A percentile compares a stretch with the other conserved stretches of the same genome.
phyloP scores from a whole-genome alignment of 2,797 vertebrate genomes.

The Parauchenoglanis punctatus region DNA sequence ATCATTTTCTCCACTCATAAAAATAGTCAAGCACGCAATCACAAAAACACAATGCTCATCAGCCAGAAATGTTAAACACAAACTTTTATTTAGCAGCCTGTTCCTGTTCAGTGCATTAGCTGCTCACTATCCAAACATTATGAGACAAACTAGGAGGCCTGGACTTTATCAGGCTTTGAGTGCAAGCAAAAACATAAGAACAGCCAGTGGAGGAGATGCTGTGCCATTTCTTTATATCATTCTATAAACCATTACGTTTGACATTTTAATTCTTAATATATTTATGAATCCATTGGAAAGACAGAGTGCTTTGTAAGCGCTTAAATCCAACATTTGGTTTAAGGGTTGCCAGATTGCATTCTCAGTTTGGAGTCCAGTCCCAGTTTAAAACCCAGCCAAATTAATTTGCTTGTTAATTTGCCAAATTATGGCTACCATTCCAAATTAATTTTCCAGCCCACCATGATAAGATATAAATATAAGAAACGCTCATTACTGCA shows the following conservation, averaged over 20 bases:
- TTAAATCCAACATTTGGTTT: constrained; percentile 14
- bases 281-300: constrained; percentile 12
- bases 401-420: constrained; percentile 8
- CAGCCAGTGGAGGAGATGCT: not conserved
- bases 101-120: constrained; percentile 38
- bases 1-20: not conserved
- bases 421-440: not conserved
- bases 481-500: too few relatives aligned
- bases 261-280: constrained; percentile 22
- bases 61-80: constrained; percentile 14
- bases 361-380: not conserved
- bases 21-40: not conserved
- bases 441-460: constrained; percentile 3
- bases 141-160: constrained; percentile 30
- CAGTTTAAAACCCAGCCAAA: not conserved
- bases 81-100: constrained; percentile 21
- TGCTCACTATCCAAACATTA: constrained; percentile 38
- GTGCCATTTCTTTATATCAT: not conserved
- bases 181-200: constrained; percentile 6
- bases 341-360: constrained; percentile 18
- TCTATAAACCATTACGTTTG: constrained; percentile 4
- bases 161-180: constrained; percentile 34
- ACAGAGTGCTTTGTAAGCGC: not conserved
- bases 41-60: not conserved
- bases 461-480: not conserved